phyloP scores from a whole-genome alignment of 2,888 invertebrate species.

The Amblyteles armatorius region DNA sequence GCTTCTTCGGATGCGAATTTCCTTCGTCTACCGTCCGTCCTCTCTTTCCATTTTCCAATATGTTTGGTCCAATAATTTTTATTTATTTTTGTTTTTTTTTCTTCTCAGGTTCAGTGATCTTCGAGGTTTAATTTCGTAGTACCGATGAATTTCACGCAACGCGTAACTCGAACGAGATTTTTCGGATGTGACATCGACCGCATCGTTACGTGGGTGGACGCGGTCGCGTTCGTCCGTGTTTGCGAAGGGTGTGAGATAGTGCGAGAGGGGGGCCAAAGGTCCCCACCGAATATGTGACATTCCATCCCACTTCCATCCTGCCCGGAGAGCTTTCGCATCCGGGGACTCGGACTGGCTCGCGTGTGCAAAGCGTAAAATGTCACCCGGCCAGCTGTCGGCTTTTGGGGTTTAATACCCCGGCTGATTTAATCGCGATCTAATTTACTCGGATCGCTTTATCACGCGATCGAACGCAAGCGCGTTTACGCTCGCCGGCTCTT shows the following conservation, averaged over 20 bases:
- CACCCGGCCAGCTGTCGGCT: constrained; percentile 66
- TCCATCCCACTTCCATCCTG: constrained; percentile 1
- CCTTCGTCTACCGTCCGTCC: neutral
- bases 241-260: constrained; percentile 58
- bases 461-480: constrained; percentile 41
- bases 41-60: neutral
- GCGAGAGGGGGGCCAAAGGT: constrained; percentile 46
- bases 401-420: constrained; percentile 71
- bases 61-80: neutral
- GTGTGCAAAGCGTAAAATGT: constrained; percentile 71
- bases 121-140: neutral
- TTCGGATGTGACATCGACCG: constrained; percentile 64
- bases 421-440: constrained; percentile 72
- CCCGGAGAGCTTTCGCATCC: constrained; percentile 21
- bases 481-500: constrained; percentile 21
- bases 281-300: constrained; percentile 37
- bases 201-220: constrained; percentile 72
- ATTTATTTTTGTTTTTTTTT: neutral
- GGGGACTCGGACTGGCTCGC: constrained; percentile 34
- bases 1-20: constrained; percentile 16
- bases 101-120: neutral
- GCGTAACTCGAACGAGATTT: constrained; percentile 32
- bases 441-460: constrained; percentile 56
- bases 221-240: constrained; percentile 53
- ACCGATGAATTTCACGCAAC: constrained; percentile 9